Percentiles rank a stretch among this genome's conserved stretches.
Evolutionary conservation across 2,888 invertebrate species (phyloP).

Genomic region (Prenolepis imparis): DNA sequence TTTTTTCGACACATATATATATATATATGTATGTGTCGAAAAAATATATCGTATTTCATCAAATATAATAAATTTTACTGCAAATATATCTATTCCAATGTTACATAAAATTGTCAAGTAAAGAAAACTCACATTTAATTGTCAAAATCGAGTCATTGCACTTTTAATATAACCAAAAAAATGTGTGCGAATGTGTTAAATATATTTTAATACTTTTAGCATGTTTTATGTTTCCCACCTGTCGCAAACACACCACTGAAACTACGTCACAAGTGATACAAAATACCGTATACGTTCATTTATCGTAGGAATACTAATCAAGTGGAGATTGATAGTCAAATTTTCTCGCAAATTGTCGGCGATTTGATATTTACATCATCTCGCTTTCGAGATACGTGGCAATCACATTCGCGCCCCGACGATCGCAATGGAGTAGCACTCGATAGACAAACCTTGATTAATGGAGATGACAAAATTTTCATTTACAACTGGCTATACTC

Average conservation of each 20-base stretch:
- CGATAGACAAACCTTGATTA: slow-evolving; percentile 62
- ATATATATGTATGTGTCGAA: not conserved
- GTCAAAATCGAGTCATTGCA: not conserved
- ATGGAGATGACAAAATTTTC: slow-evolving; percentile 65
- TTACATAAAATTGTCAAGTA: not conserved
- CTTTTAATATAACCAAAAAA: not conserved
- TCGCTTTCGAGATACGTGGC: slow-evolving; percentile 47
- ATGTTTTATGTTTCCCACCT: not conserved
- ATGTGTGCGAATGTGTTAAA: not conserved
- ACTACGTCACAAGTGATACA: not conserved
- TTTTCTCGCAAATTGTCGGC: slow-evolving; percentile 45
- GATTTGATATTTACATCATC: slow-evolving; percentile 57
- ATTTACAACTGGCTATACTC: slow-evolving; percentile 51
- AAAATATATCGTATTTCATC: slow-evolving; percentile 25
- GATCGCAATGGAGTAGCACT: slow-evolving; percentile 52
- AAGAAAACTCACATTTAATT: not conserved
- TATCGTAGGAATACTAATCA: slow-evolving; percentile 8
- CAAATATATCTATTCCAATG: slow-evolving; percentile 11
- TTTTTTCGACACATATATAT: not conserved
- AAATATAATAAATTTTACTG: slow-evolving; percentile 10
- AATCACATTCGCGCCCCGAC: slow-evolving; percentile 45
- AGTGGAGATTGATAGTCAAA: slow-evolving; percentile 41
- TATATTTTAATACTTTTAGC: not conserved
- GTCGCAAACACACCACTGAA: not conserved
- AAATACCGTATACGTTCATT: not conserved